phyloP scores from a whole-genome alignment of 2,113 vertebrate species.

The Orcinus orca region DNA sequence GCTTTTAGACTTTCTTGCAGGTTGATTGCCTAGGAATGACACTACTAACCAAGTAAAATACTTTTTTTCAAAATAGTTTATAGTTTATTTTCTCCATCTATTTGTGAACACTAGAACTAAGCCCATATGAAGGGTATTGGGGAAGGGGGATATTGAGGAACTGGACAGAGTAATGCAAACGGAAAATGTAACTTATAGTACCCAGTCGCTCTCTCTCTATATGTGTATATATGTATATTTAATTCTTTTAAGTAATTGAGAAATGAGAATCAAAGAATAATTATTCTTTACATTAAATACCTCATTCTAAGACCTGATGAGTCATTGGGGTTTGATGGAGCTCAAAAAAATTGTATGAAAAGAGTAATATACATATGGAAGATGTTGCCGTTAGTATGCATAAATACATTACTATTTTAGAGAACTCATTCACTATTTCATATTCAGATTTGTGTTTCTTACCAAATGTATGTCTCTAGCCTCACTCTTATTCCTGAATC shows the following conservation, averaged over 20 bases:
- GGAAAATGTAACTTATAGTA: not conserved
- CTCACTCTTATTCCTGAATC: not conserved
- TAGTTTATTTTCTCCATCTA: not conserved
- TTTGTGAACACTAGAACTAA: conserved; percentile 21
- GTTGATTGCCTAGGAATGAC: not conserved
- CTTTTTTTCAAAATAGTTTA: not conserved
- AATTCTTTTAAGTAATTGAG: not conserved
- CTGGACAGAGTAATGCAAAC: not conserved
- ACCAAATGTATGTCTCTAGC: not conserved
- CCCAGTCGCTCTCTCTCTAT: not conserved
- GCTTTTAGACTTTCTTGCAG: not conserved
- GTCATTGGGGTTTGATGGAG: not conserved
- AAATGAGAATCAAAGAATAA: not conserved
- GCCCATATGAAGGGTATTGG: not conserved
- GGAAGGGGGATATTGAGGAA: not conserved
- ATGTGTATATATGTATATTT: not conserved
- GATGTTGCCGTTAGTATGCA: not conserved
- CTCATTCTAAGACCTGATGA: not conserved
- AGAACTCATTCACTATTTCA: not conserved
- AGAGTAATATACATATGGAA: not conserved
- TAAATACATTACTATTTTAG: not conserved
- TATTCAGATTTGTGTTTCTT: not conserved
- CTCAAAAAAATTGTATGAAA: not conserved
- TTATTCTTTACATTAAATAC: not conserved
- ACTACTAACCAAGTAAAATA: not conserved